A percentile compares a stretch with the other conserved stretches of the same genome.
Conservation (phyloP, 2,113 vertebrate genomes). For the Channa argus region DNA sequence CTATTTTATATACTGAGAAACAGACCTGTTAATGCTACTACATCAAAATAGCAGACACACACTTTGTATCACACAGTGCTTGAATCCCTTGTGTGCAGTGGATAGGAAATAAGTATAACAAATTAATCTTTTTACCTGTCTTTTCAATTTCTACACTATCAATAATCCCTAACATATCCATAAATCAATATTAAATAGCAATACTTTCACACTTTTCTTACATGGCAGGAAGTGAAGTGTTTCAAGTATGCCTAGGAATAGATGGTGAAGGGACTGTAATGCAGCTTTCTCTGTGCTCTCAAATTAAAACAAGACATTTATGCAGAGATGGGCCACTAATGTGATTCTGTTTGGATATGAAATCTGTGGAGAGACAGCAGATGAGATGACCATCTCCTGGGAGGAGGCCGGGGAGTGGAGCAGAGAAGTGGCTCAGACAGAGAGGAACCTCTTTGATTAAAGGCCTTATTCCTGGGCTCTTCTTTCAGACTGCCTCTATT, state of each 20-base stretch:
- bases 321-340: constrained; percentile 51
- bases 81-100: too few species aligned
- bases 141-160: background rate
- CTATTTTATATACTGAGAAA: background rate
- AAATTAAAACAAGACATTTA: constrained; percentile 45
- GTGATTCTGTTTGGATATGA: constrained; percentile 67
- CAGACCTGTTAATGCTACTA: background rate
- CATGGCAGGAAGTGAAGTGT: background rate
- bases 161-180: background rate
- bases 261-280: constrained; percentile 15
- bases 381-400: constrained; percentile 64
- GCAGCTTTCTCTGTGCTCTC: constrained; percentile 11
- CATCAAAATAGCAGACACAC: background rate
- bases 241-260: constrained; percentile 18
- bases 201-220: background rate
- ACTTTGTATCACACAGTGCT: background rate
- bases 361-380: constrained; percentile 55
- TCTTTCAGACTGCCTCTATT: constrained; percentile 39
- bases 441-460: constrained; percentile 71
- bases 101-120: too few species aligned
- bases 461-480: constrained; percentile 45
- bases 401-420: constrained; percentile 41
- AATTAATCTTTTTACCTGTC: background rate
- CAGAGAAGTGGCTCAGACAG: constrained; percentile 60
- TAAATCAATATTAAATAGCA: background rate